A percentile compares a stretch with the other conserved stretches of the same genome.
Evolutionary conservation across 2,797 vertebrate genomes (phyloP).

Genomic region (Helostoma temminkii): DNA sequence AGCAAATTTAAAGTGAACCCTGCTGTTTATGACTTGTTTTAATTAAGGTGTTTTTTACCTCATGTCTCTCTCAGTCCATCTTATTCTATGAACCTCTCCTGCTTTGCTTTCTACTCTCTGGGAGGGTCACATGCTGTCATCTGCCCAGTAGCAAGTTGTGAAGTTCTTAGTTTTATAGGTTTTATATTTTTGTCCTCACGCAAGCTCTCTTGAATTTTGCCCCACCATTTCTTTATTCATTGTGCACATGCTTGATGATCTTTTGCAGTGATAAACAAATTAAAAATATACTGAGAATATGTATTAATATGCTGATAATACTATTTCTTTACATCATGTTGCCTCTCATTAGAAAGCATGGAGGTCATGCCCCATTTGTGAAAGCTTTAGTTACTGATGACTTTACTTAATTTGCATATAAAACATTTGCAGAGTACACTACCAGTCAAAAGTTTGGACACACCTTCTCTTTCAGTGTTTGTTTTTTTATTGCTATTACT

Average conservation of each 20-base stretch:
- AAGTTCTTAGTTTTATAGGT: constrained; percentile 48
- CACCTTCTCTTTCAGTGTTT: too few relatives aligned
- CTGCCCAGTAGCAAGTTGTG: constrained; percentile 64
- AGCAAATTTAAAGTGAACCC: constrained; percentile 68
- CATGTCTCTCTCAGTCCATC: constrained; percentile 15
- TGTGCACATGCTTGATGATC: background rate
- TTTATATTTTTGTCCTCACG: constrained; percentile 47
- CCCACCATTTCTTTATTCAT: background rate
- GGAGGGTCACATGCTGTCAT: constrained; percentile 54
- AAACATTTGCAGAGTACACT: too few relatives aligned
- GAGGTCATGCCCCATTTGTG: too few relatives aligned
- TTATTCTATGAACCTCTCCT: constrained; percentile 25
- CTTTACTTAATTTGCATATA: too few relatives aligned
- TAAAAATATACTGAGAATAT: background rate
- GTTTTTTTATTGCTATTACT: too few relatives aligned
- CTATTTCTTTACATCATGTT: background rate
- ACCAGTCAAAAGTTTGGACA: too few relatives aligned
- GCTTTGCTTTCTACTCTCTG: constrained; percentile 42
- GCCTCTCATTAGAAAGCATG: background rate
- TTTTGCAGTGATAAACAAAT: background rate
- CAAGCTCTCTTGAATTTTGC: constrained; percentile 11
- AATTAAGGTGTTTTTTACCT: constrained; percentile 60
- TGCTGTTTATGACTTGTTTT: constrained; percentile 61
- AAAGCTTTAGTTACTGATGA: too few relatives aligned
- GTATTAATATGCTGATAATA: background rate